These are phyloP conservation scores for Heterotis niloticus DNA, from an alignment of 2,113 vertebrate species.

Conservation along the genomic window DNA sequence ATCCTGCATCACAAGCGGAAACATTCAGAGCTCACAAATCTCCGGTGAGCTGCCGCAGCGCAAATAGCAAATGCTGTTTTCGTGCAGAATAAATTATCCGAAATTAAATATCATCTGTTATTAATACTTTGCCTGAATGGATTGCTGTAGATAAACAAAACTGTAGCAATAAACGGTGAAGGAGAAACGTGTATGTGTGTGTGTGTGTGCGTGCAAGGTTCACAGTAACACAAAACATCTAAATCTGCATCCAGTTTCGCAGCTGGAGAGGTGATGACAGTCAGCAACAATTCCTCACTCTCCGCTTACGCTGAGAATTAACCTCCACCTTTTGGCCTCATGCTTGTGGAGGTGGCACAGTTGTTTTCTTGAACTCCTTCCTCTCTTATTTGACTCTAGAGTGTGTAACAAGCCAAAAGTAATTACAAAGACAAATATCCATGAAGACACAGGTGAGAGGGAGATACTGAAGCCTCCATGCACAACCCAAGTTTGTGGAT, in stretches of 20 bases:
- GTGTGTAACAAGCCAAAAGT: background rate
- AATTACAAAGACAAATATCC: background rate
- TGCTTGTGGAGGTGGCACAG: background rate
- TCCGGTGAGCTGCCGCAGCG: conserved; percentile 59
- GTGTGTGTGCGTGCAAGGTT: background rate
- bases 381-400: background rate
- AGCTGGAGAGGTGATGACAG: background rate
- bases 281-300: background rate
- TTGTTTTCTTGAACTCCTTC: background rate
- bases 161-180: background rate
- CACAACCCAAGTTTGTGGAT: no score
- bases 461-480: background rate
- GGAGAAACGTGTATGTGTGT: background rate
- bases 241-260: background rate
- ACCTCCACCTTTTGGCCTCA: background rate
- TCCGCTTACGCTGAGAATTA: background rate
- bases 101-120: conserved; percentile 50
- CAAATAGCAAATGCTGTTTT: conserved; percentile 55
- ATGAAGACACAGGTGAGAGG: background rate
- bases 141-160: background rate
- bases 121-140: conserved; percentile 41
- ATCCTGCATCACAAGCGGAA: conserved; percentile 52
- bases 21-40: conserved; percentile 54
- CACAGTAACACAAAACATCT: background rate
- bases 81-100: conserved; percentile 48